A percentile compares a stretch with the other conserved stretches of the same genome.
phyloP scores from a whole-genome alignment of 2,797 vertebrate species.

The Taenioides sp. region DNA sequence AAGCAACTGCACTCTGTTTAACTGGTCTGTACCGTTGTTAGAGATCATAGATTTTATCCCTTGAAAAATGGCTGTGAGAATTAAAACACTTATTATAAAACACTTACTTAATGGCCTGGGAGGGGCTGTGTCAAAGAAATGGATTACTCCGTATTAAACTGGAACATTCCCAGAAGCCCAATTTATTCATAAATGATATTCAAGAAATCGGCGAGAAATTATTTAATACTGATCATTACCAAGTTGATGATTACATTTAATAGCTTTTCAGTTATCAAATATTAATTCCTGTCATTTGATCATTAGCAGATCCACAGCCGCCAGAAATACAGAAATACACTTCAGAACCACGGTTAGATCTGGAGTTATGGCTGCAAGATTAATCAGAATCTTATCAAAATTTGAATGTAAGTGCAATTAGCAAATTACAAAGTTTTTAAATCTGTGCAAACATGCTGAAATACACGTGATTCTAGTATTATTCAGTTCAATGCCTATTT shows the following conservation, averaged over 20 bases:
- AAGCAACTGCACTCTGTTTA: neutral
- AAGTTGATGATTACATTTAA: constrained; percentile 56
- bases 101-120: neutral
- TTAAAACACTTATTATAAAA: neutral
- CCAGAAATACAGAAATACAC: neutral
- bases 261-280: constrained; percentile 35
- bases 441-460: too few species aligned
- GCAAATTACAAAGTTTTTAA: too few species aligned
- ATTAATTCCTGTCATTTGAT: constrained; percentile 40
- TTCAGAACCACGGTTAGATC: neutral
- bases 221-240: constrained; percentile 17
- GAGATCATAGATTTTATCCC: neutral
- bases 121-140: neutral
- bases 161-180: constrained; percentile 3
- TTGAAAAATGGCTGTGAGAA: neutral
- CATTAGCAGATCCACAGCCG: constrained; percentile 23
- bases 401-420: too few species aligned
- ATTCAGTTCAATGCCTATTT: too few species aligned
- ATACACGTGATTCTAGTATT: too few species aligned
- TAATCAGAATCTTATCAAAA: too few species aligned
- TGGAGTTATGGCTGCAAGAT: too few species aligned
- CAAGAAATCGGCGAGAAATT: constrained; percentile 6
- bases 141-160: neutral
- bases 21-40: too few species aligned
- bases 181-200: constrained; percentile 12